Evolutionary conservation across 2,113 vertebrate species (phyloP), one percentile per base, ranked within the genome.

Genomic region (Arenaria interpres): DNA sequence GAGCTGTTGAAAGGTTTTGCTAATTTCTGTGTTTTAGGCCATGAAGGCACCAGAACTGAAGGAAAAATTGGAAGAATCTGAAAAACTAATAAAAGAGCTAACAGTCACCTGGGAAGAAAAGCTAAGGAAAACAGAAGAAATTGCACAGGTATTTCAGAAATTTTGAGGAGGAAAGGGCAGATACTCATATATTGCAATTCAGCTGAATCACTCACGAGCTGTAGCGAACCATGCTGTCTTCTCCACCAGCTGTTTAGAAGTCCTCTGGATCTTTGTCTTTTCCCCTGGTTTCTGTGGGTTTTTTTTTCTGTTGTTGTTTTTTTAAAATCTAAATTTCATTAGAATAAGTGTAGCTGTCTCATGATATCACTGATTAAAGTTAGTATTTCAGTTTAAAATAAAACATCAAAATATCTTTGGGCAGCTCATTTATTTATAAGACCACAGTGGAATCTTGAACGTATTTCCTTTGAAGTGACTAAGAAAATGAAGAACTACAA

Each of bases 81-180:
- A 99, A 97, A 99, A 99, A 89, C 98, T 99, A 91, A 99, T 99
- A 92, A 98, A 98, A 98, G 99, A 99, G 82, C 98, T 99, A 94
- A 99, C 99, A 1, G 98, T 99, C 87, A 99, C 99, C 25, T 99
- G 99, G 99, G 99, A 99, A 97, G 99, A 99, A 98, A 99, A 99
- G 89, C 98, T 99, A 64, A 98, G 99, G 78, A 99, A 99, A 97
- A 99, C 99, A 4, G 99, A 99, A 98, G 99, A 99, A 97, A 99
- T 99, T 23, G 99, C 99, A 87, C 99, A 99, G 98, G 99, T 99
- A 98, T n/a, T 90, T 56, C 17, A 68, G 53, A 71, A 82, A 64
- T 64, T 63, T 89, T 74, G 37, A 33, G 14, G 8, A 67, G 14
- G 39, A 83, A 86, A 74, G 25, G 5, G 4, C 39, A 88, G 50